phyloP scores from a whole-genome alignment of 2,888 invertebrate species.

The Lottia gigantea region DNA sequence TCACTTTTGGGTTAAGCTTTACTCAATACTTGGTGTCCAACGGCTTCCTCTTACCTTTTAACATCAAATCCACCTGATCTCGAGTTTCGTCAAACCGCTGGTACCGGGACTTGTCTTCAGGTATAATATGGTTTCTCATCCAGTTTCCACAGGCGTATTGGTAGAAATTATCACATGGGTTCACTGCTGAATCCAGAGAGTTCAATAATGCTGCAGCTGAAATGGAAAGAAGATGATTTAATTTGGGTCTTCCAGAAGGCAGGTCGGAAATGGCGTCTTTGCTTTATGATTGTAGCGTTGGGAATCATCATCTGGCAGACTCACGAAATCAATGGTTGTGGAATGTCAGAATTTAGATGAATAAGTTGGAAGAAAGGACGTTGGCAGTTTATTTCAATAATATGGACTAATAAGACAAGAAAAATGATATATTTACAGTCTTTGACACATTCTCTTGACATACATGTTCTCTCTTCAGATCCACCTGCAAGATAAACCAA shows the following conservation, averaged over 20 bases:
- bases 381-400: neutral
- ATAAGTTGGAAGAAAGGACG: too few relatives aligned
- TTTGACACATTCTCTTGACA: neutral
- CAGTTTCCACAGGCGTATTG: constrained; percentile 19
- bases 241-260: too few relatives aligned
- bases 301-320: too few relatives aligned
- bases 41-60: constrained; percentile 12
- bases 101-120: constrained; percentile 18
- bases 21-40: too few relatives aligned
- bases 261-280: too few relatives aligned
- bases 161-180: constrained; percentile 19
- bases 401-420: neutral
- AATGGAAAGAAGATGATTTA: too few relatives aligned
- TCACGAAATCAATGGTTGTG: too few relatives aligned
- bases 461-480: neutral
- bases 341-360: too few relatives aligned
- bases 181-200: constrained; percentile 13
- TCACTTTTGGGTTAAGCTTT: too few relatives aligned
- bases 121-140: constrained; percentile 15
- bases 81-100: constrained; percentile 14
- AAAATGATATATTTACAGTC: neutral
- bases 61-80: constrained; percentile 11
- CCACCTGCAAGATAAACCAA: neutral
- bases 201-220: constrained; percentile 15
- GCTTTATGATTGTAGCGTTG: too few relatives aligned